These are phyloP conservation scores for Thinocorus orbignyianus DNA, from an alignment of 2,113 vertebrate species.

Conservation along the genomic window DNA sequence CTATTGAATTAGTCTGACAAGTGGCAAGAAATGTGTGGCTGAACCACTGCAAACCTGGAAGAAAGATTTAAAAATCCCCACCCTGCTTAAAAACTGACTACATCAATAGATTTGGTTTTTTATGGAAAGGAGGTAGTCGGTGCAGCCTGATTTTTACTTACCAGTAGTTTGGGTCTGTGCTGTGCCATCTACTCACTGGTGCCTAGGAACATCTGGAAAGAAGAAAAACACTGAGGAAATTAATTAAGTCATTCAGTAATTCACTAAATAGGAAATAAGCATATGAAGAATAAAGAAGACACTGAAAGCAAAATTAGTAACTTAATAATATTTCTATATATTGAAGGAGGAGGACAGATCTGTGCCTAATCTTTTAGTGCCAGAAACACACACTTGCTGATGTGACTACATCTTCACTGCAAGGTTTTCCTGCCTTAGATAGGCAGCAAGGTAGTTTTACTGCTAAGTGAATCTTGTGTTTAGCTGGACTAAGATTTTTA, in stretches of 20 bases:
- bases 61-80: background rate
- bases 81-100: background rate
- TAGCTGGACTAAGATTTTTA: background rate
- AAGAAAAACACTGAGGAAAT: background rate
- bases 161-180: background rate
- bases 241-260: background rate
- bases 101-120: background rate
- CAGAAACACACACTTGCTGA: background rate
- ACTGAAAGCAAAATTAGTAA: background rate
- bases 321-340: background rate
- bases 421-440: conserved; percentile 18
- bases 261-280: background rate
- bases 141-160: background rate
- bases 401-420: background rate
- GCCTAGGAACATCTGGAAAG: background rate
- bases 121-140: background rate
- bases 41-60: background rate
- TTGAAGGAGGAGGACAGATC: background rate
- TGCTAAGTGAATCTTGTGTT: background rate
- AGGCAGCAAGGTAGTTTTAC: background rate
- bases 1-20: background rate
- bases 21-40: background rate
- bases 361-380: background rate
- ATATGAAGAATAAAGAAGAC: background rate
- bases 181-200: background rate